Conservation (phyloP, 2,113 vertebrate species). For the Cyprinus carpio region DNA sequence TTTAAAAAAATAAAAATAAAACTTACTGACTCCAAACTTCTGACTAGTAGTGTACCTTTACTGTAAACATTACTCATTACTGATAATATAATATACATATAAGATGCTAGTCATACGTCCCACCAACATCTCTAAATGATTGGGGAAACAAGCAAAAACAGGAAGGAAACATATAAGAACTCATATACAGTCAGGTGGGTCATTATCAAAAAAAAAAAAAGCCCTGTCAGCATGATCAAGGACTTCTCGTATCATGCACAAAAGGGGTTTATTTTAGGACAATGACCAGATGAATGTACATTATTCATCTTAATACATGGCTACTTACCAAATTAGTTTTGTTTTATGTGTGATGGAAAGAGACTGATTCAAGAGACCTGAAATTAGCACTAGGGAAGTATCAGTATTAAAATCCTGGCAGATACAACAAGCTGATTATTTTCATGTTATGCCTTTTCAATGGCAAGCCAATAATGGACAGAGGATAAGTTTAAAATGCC, state of each 20-base stretch:
- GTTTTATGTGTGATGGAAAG: background rate
- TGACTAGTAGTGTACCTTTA: no score
- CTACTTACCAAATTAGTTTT: background rate
- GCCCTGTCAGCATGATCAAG: background rate
- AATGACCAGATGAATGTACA: background rate
- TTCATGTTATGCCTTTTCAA: background rate
- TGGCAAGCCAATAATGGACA: constrained; percentile 38
- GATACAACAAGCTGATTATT: no score
- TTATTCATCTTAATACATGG: background rate
- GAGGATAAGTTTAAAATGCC: constrained; percentile 40
- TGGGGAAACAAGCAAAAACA: background rate
- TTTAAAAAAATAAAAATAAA: no score
- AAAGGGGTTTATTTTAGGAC: no score
- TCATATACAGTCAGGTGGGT: background rate
- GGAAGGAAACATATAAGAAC: background rate
- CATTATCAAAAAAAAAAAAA: background rate
- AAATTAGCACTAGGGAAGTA: no score
- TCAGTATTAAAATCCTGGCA: no score
- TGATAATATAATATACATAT: no score
- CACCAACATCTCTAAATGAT: background rate
- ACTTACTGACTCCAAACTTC: background rate
- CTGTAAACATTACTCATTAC: no score
- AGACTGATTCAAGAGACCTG: no score
- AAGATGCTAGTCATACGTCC: no score
- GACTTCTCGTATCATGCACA: no score